Percentiles rank a stretch among this genome's conserved stretches.
Conservation (phyloP, 2,888 invertebrate genomes). For the Pycnomerus fuliginosus region DNA sequence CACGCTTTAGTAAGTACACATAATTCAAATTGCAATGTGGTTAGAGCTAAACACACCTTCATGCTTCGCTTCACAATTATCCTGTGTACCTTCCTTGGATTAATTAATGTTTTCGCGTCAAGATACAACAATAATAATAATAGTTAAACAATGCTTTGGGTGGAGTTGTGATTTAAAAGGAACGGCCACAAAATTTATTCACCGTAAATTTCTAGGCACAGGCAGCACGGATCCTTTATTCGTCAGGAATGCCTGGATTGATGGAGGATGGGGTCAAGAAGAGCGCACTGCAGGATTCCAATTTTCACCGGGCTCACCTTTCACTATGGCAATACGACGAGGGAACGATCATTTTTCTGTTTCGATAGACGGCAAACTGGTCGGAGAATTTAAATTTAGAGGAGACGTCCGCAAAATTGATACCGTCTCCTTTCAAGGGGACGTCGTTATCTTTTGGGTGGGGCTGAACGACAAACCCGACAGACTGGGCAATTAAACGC, state of each 20-base stretch:
- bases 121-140: no score
- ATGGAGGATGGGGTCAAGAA: slow-evolving; percentile 64
- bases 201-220: no score
- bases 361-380: slow-evolving; percentile 64
- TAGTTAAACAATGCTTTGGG: no score
- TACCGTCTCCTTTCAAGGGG: slow-evolving; percentile 70
- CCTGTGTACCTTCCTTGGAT: no score
- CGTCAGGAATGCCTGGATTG: slow-evolving; percentile 67
- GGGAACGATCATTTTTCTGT: slow-evolving; percentile 60
- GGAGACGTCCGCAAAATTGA: slow-evolving; percentile 61
- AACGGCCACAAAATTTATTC: no score
- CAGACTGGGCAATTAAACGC: neutral
- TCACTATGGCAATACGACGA: slow-evolving; percentile 60
- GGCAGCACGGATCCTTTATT: slow-evolving; percentile 57
- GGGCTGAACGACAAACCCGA: slow-evolving; percentile 7
- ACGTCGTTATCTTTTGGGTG: slow-evolving; percentile 60
- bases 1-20: slow-evolving; percentile 63
- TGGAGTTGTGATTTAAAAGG: no score
- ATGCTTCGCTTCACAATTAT: no score
- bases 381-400: slow-evolving; percentile 67
- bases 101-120: no score
- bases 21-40: slow-evolving; percentile 2
- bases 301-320: slow-evolving; percentile 59
- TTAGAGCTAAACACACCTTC: no score
- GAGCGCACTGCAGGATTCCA: slow-evolving; percentile 59